Evolutionary conservation across 1,140 invertebrate species (phyloP), one percentile per base, ranked within the genome.

Genomic region (Eubasilissa regina): DNA sequence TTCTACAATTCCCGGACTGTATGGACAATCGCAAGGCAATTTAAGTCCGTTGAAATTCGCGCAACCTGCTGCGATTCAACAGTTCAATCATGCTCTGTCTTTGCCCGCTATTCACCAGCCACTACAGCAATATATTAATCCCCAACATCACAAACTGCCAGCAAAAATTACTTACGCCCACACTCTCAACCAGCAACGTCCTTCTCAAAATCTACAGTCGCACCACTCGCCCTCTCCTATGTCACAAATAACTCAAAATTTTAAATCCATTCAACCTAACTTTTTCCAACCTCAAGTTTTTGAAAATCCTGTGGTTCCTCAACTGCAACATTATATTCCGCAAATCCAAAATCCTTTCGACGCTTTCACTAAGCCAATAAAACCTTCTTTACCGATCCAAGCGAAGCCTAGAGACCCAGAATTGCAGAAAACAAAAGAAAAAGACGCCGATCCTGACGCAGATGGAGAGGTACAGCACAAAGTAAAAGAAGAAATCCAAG

Each of bases 391-490:
- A 12, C 6, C 45, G 9, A 60, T 53, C 15, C 35, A 76, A 25
- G 60, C 15, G 11, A 75, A 78, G 51, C 72, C 48, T n/a, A 60
- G 72, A 43, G 35, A 35, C 19, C 74, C 74, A 3, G 7, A 48
- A 7, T 0, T 44, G 35, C 66, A 56, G 11, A 44, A 74, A 56
- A 35, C 13, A 8, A 44, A 58, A 76, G 66, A 53, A 53, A 21
- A 47, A 19, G 35, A 78, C 35, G 85, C 87, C 35, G 87, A 89
- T 80, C 84, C 84, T 21, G 84, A 86, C 25, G 1, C 51, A 6
- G 85, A 88, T 35, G 86, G 88, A 79, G 84, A 84, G 35, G 84
- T 86, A 43, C 15, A 11, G 13, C 82, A 85, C 17, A 81, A 81
- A 12, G 77, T 83, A 55, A 81, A 82, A 47, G 85, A 86, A 77